phyloP scores from a whole-genome alignment of 2,113 vertebrate genomes.

The Vidua chalybeata region DNA sequence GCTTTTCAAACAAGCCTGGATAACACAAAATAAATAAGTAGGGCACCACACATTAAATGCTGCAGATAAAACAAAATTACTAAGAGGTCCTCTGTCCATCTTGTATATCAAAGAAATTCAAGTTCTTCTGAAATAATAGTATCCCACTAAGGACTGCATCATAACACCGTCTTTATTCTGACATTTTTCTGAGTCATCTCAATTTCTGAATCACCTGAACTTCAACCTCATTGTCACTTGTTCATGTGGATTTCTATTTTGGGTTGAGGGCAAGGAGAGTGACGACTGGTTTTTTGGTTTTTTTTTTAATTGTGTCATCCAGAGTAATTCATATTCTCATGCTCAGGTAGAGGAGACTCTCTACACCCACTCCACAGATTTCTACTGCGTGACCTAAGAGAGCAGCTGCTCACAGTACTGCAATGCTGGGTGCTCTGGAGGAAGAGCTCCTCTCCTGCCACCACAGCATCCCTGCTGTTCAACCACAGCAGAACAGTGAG shows the following conservation, averaged over 20 bases:
- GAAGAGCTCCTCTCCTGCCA: not conserved
- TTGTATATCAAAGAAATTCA: not conserved
- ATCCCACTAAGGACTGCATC: not conserved
- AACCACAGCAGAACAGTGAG: not conserved
- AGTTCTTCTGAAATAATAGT: not conserved
- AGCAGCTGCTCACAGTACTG: not conserved
- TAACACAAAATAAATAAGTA: not conserved
- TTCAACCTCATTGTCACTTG: slow-evolving; percentile 18
- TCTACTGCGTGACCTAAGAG: not conserved
- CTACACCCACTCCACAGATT: not conserved
- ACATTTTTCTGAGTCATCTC: slow-evolving; percentile 42
- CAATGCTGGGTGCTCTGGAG: not conserved
- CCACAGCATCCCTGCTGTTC: not conserved
- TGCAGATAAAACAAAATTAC: not conserved
- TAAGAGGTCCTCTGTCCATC: not conserved
- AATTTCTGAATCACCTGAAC: slow-evolving; percentile 53
- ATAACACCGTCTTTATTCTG: not conserved
- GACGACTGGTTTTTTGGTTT: not conserved
- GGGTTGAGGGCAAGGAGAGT: not conserved
- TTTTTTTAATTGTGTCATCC: not conserved
- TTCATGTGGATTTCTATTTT: not conserved
- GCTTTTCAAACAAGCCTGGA: not conserved
- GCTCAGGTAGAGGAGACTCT: not conserved
- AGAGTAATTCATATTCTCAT: not conserved
- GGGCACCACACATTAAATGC: not conserved